These are phyloP conservation scores for Narcine bancroftii DNA, from an alignment of 2,113 vertebrate species.

Conservation along the genomic window DNA sequence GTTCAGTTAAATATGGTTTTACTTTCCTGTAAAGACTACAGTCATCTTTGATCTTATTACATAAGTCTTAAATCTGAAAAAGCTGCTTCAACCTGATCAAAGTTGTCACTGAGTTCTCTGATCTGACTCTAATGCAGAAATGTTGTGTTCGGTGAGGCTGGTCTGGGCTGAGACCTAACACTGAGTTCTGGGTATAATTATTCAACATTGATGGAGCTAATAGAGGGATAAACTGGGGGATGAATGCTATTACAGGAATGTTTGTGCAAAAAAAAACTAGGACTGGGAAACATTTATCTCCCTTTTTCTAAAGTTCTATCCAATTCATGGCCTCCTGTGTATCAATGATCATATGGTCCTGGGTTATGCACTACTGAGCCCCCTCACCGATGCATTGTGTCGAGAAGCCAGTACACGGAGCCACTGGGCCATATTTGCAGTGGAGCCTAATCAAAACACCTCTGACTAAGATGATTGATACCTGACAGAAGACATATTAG, in stretches of 20 bases:
- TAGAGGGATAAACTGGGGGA: neutral
- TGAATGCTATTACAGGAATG: neutral
- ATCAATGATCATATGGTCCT: neutral
- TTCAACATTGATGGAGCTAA: neutral
- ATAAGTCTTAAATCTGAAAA: neutral
- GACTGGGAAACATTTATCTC: neutral
- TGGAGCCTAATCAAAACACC: neutral
- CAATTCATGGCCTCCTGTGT: neutral
- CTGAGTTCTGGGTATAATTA: neutral
- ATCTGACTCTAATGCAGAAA: neutral
- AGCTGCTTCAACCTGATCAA: neutral
- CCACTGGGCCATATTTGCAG: neutral
- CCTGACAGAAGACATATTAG: neutral
- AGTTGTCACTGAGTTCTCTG: conserved; percentile 16
- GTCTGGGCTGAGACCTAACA: neutral
- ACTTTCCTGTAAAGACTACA: neutral
- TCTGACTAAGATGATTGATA: neutral
- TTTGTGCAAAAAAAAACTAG: neutral
- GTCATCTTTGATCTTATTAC: neutral
- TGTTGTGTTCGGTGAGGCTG: neutral
- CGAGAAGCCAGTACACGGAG: neutral
- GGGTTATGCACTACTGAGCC: neutral
- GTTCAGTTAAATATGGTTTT: neutral
- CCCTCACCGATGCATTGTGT: neutral
- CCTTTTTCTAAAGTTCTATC: neutral